Percentiles rank a stretch among this genome's conserved stretches.
Evolutionary conservation across 1,140 invertebrate genomes (phyloP).

Genomic region (Drosophila ananassae): DNA sequence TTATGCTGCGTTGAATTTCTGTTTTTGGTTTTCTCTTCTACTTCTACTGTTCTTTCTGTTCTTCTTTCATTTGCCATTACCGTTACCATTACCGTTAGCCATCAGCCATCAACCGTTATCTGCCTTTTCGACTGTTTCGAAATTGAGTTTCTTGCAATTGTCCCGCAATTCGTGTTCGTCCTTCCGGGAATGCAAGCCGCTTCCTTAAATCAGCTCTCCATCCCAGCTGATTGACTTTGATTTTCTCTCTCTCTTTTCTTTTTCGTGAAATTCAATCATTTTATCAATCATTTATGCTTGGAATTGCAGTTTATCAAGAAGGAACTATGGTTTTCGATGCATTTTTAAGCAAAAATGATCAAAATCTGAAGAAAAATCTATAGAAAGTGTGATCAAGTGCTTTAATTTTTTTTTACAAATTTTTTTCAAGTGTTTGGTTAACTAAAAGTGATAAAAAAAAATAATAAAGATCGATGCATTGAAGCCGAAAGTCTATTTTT

Average conservation of each 20-base stretch:
- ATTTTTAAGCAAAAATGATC: too few species aligned
- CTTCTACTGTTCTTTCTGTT: not conserved
- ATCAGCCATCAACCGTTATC: conserved; percentile 15
- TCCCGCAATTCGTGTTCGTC: conserved; percentile 4
- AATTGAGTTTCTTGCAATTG: conserved; percentile 26
- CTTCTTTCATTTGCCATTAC: not conserved
- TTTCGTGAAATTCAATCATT: not conserved
- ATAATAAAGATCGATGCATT: too few species aligned
- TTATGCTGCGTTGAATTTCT: not conserved
- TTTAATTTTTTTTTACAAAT: too few species aligned
- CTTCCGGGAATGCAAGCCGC: conserved; percentile 1
- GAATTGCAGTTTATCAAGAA: too few species aligned
- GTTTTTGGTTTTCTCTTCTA: not conserved
- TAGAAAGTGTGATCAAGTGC: too few species aligned
- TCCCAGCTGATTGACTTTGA: not conserved
- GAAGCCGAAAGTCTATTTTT: too few species aligned
- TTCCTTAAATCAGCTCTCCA: not conserved
- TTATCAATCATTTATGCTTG: too few species aligned
- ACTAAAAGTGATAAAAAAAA: too few species aligned
- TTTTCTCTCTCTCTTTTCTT: not conserved
- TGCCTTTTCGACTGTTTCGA: conserved; percentile 1
- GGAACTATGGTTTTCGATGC: too few species aligned
- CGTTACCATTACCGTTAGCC: conserved; percentile 29
- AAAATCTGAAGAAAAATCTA: too few species aligned
- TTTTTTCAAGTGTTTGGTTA: too few species aligned